phyloP scores from a whole-genome alignment of 2,888 invertebrate species.

The Hartigia nigra region DNA sequence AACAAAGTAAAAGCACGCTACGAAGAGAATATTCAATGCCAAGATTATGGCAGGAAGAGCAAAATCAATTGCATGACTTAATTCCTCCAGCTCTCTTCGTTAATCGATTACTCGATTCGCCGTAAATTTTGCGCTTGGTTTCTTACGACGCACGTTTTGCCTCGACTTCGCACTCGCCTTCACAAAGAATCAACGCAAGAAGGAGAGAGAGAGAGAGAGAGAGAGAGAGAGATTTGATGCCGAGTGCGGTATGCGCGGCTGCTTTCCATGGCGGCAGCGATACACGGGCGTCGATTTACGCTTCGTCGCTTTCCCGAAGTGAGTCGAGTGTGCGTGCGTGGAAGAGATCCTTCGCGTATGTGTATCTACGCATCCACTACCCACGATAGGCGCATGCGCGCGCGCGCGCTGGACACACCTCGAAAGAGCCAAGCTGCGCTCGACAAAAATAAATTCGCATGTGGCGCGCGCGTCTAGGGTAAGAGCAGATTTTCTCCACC shows the following conservation, averaged over 20 bases:
- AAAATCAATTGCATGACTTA: no score
- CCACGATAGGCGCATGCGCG: not conserved
- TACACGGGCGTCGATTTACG: not conserved
- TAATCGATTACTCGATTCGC: slow-evolving; percentile 7
- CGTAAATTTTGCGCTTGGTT: not conserved
- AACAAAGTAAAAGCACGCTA: not conserved
- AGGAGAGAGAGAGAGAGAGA: slow-evolving; percentile 14
- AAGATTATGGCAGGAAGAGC: not conserved
- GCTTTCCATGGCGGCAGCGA: not conserved
- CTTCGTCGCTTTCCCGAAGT: not conserved
- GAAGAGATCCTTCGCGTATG: not conserved
- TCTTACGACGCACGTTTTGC: not conserved
- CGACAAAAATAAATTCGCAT: not conserved
- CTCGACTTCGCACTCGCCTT: no score
- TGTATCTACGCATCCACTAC: not conserved
- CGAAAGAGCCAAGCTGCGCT: not conserved
- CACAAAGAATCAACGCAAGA: not conserved
- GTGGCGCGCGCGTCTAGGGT: not conserved
- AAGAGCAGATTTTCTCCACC: not conserved
- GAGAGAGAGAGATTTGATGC: slow-evolving; percentile 5
- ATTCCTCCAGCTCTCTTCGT: no score
- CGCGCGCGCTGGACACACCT: not conserved
- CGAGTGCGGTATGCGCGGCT: no score
- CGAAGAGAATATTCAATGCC: not conserved
- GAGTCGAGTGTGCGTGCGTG: not conserved